Base-by-base conservation (phyloP, 1,140 invertebrate genomes). In the Whitmania pigra region DNA sequence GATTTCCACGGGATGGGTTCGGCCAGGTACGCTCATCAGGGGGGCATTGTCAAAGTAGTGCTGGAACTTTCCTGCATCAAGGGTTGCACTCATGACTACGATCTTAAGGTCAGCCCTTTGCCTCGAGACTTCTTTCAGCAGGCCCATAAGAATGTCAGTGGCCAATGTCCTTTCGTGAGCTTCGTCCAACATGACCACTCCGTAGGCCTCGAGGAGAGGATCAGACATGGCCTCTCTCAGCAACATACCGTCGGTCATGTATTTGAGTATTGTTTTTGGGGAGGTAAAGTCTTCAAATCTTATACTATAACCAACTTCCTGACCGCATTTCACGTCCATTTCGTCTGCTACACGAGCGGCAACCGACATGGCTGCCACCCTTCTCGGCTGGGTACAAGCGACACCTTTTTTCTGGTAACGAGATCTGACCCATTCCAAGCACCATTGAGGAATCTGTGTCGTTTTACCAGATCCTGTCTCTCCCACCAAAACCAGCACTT, bases 211-310 rank as follows among this genome's bases (percentile, higher is more conserved):
- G 22, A 99, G 82, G 87, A 98, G 90, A 0, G 96, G 96, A 84
- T 98, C 95, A 6, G 93, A 96, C 96, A 99, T 99, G 0, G 93
- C 96, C 85, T 99, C 97, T 72, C 97, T 85, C 29, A 99, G 84
- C 79, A 99, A 87, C 96, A 99, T 99, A 93, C 97, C 97, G 80
- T 99, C 96, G 17, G 96, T 99, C 91, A 98, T 95, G 80, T 99
- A 98, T 79, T 88, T 90, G 4, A 90, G 81, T 55, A 97, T 84
- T 0, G 97, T 99, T 81, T 91, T 93, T 0, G 91, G 86, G 20
- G 92, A 93, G 27, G 94, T 96, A 78, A 95, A 99, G 83, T 99
- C 97, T 84, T 99, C 97, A 82, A 99, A 99, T 86, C 97, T 90
- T 78, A 99, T 99, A 78, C 91, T 96, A 81, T 99, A 99, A 73